Base-by-base conservation (phyloP, 1,140 invertebrate species). In the Oryctes rhinoceros region DNA sequence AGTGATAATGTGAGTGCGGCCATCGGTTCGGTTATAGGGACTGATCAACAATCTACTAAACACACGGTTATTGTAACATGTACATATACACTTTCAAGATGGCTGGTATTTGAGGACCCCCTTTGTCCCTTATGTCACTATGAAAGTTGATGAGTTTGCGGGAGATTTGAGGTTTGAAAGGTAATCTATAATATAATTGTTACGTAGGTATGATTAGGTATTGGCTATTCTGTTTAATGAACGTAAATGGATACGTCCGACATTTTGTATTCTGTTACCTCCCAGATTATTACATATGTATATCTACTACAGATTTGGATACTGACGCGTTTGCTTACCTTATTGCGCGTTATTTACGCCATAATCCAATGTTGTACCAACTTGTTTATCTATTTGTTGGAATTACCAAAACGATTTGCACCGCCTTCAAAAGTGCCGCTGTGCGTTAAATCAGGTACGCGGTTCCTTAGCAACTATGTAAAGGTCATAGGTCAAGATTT, bases 81-180 rank as follows among this genome's bases (percentile, higher is more conserved):
- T 71, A 71, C 20, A 71, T 71, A 20, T 71, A 71, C 76, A 59
- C 67, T 78, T 83, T 83, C 85, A 86, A 86, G 83, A 86, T 86
- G 86, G 86, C 86, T 86, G 86, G 83, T 83, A 84, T 82, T 86
- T 86, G 82, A 84, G 78, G 83, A 80, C 76, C 82, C 80, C 83
- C 83, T 86, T 86, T 86, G 85, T 85, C 84, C 81, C 83, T 83
- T 85, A 84, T 85, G 83, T 84, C 86, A 86, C 82, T 83, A 86
- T 86, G 86, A 84, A 84, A 86, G 83, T 85, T 83, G 84, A 84
- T 81, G 82, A 82, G 78, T 80, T 85, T 79, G 83, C 80, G 53
- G 81, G 85, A 83, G 82, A 82, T 82, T 81, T 78, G 71, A 82
- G 80, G 84, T 83, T 85, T 80, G 85, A 83, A 80, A 86, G 86